A percentile compares a stretch with the other conserved stretches of the same genome.
phyloP scores from a whole-genome alignment of 2,113 vertebrate genomes.

The Connochaetes taurinus region DNA sequence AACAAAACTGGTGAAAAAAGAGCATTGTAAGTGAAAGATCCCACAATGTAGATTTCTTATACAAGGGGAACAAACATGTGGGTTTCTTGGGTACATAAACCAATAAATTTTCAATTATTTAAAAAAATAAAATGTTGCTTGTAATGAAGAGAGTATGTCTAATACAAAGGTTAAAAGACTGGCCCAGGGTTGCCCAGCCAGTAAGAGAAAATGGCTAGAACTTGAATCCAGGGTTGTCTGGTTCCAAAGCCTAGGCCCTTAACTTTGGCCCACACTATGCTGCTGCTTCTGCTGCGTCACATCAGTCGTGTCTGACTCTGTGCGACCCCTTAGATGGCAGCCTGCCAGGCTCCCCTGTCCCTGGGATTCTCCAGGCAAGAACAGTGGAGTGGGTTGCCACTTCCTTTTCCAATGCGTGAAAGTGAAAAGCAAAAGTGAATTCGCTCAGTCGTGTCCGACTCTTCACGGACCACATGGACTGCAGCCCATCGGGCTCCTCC shows the following conservation, averaged over 20 bases:
- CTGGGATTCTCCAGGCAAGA: too few relatives aligned
- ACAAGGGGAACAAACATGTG: not conserved
- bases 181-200: not conserved
- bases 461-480: too few relatives aligned
- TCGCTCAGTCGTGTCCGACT: too few relatives aligned
- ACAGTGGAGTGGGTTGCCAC: too few relatives aligned
- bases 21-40: not conserved
- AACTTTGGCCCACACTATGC: not conserved
- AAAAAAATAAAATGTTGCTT: conserved; percentile 6
- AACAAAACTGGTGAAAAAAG: not conserved
- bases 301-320: too few relatives aligned
- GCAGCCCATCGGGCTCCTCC: too few relatives aligned
- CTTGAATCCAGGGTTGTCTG: not conserved
- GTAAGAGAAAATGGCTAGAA: not conserved
- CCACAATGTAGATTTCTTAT: not conserved
- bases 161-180: not conserved
- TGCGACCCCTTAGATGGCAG: too few relatives aligned
- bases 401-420: too few relatives aligned
- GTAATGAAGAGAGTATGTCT: not conserved
- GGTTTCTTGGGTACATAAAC: not conserved
- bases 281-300: too few relatives aligned
- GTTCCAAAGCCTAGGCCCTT: not conserved
- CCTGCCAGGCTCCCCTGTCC: too few relatives aligned
- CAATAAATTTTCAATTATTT: not conserved
- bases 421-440: too few relatives aligned